Base-by-base conservation (phyloP, 2,113 vertebrate genomes). In the Scomber colias region DNA sequence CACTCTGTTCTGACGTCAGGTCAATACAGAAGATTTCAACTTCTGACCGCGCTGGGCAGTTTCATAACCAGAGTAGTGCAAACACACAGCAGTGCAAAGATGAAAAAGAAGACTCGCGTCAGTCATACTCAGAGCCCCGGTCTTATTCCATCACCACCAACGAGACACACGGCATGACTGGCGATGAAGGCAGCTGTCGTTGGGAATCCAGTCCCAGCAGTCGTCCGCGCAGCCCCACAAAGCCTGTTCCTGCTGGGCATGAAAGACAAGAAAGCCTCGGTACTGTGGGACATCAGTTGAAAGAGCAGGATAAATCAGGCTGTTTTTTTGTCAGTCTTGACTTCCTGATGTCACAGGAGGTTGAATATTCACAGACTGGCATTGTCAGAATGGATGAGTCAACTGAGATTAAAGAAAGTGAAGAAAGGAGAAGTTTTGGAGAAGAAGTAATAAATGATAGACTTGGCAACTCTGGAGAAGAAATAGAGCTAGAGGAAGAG, bases 191-290 rank as follows among this genome's bases (percentile, higher is more conserved):
- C 48, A 62, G 60, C 79, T 63, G 71, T 89, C 80, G 67, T 4
- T 66, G 63, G 79, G 72, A 89, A 88, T 50, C 67, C 53, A 63
- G 68, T 70, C 73, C 69, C 57, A 69, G 83, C 74, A 81, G 65
- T 48, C 60, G 64, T 62, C 60, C 76, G 12, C 16, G 49, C 17
- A n/a, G 19, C 1, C 50, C 56, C 9, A 10, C 48, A 59, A 79
- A 85, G 19, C 50, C 53, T 64, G 67, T 61, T 74, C 51, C 87
- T 81, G 60, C 71, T 69, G 64, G 45, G 65, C 15, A 82, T 46
- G 62, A 24, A 68, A 66, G 6, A 69, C 57, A 83, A 75, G 70
- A 77, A 79, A 85, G 69, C 78, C 49, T 49, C 3, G 65, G 62
- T 48, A 19, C 65, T 59, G 30, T 49, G 63, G 71, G 60, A 67